A percentile compares a stretch with the other conserved stretches of the same genome.
These are phyloP conservation scores for Denticeps clupeoides DNA, from an alignment of 2,797 vertebrate species.

Conservation along the genomic window DNA sequence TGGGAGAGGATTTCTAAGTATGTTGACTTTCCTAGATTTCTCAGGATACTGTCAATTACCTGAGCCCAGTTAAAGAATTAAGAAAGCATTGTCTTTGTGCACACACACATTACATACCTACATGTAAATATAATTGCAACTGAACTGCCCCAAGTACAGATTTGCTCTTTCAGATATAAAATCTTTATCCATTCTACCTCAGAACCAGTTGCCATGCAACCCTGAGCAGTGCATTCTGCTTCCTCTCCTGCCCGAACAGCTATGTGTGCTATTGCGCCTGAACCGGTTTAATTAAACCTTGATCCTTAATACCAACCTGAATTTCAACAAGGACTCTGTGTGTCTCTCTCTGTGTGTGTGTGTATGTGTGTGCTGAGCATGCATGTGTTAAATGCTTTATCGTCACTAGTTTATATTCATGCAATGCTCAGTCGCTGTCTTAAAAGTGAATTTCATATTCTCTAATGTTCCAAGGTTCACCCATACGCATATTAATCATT, in stretches of 20 bases:
- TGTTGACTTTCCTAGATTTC: no score
- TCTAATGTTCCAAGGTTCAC: slow-evolving; percentile 40
- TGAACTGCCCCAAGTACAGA: no score
- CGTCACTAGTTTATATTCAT: slow-evolving; percentile 53
- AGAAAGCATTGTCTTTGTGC: no score
- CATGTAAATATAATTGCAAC: no score
- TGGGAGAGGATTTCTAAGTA: no score
- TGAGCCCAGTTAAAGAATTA: no score
- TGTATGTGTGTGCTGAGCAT: not conserved
- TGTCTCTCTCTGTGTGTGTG: slow-evolving; percentile 1
- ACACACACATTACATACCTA: no score
- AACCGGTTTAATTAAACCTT: slow-evolving; percentile 60
- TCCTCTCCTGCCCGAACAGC: slow-evolving; percentile 24
- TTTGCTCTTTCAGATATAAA: no score
- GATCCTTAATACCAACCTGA: slow-evolving; percentile 46
- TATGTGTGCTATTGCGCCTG: slow-evolving; percentile 36
- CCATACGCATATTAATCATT: slow-evolving; percentile 44
- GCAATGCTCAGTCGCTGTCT: slow-evolving; percentile 31
- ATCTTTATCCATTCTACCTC: no score
- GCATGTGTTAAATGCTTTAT: slow-evolving; percentile 44
- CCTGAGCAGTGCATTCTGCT: slow-evolving; percentile 30
- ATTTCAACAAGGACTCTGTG: slow-evolving; percentile 49
- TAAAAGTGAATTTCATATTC: slow-evolving; percentile 37
- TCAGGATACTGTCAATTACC: no score
- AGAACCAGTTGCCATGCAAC: slow-evolving; percentile 36